phyloP scores from a whole-genome alignment of 2,888 invertebrate genomes.

The Abrostola triplasia region DNA sequence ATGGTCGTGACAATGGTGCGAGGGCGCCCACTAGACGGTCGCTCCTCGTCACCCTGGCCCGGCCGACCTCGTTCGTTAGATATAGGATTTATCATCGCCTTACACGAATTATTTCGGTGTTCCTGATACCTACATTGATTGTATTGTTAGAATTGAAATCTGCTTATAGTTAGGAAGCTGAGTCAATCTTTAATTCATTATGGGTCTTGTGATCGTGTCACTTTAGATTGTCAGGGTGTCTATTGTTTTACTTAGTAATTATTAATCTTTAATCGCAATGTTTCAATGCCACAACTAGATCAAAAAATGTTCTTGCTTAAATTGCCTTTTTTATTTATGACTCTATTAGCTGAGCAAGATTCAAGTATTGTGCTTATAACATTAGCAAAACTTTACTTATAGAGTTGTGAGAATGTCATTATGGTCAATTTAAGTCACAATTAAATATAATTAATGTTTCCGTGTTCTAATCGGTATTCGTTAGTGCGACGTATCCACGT shows the following conservation, averaged over 20 bases:
- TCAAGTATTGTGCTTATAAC: too few relatives aligned
- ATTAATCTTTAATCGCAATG: too few relatives aligned
- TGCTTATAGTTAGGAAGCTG: slow-evolving; percentile 49
- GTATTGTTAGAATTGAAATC: slow-evolving; percentile 62
- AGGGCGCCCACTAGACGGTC: slow-evolving; percentile 57
- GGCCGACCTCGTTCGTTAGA: slow-evolving; percentile 68
- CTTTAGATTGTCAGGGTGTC: slow-evolving; percentile 12
- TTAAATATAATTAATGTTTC: too few relatives aligned
- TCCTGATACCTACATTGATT: slow-evolving; percentile 78
- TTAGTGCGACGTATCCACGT: neutral
- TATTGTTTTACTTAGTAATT: neutral
- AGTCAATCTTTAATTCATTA: slow-evolving; percentile 53
- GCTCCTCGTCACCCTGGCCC: slow-evolving; percentile 53
- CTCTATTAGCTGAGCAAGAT: too few relatives aligned
- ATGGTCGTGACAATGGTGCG: slow-evolving; percentile 58
- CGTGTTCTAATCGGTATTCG: too few relatives aligned
- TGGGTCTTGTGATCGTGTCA: slow-evolving; percentile 17
- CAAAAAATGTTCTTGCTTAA: too few relatives aligned
- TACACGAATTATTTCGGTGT: slow-evolving; percentile 51
- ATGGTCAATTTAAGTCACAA: too few relatives aligned
- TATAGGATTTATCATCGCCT: slow-evolving; percentile 64
- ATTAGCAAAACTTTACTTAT: too few relatives aligned
- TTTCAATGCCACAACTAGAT: too few relatives aligned
- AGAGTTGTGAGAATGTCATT: too few relatives aligned
- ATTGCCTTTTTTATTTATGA: too few relatives aligned